Evolutionary conservation across 2,113 vertebrate genomes (phyloP), one percentile per base, ranked within the genome.

Genomic region (Misgurnus anguillicaudatus): DNA sequence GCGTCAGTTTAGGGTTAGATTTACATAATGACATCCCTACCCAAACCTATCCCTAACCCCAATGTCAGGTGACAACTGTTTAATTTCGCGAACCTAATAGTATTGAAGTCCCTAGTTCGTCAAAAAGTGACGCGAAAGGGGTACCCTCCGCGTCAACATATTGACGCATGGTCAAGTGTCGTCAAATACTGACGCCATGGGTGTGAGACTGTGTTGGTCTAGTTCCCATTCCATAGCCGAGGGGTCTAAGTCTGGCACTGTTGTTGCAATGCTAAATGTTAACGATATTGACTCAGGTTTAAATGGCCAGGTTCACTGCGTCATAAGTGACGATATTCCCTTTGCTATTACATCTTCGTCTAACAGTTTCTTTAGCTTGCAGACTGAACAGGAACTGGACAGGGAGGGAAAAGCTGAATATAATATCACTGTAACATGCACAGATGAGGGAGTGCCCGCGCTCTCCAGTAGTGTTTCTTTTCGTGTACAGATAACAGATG

Each of bases 211-310:
- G n/a, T n/a, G 85, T 14, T 16, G 62, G 11, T 82, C 83, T 4
- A 57, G 19, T 38, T 80, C 74, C 0, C 8, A 64, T 31, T 53
- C 9, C 0, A 2, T 92, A 42, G 78, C 89, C 4, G 92, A 94
- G 82, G 87, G 91, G 1, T 84, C 87, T 9, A 69, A 61, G 0
- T 3, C 45, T 3, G 91, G 86, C 0, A 91, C 91, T 3, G 82
- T 91, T 11, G 78, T 91, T 61, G 89, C 90, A 1, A 86, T 94
- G 51, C 87, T 94, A 13, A 91, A 90, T 4, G 89, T 92, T 2
- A 87, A 89, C 10, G 92, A 94, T 67, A n/a, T 38, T 9, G 94
- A 94, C 38, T 91, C 92, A 0, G 89, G 87, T 0, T 58, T 66
- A 0, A 92, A 93, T 53, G 92, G 91, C 0, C 66, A 89, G n/a